These are phyloP conservation scores for Graptemys geographica DNA, from an alignment of 2,797 vertebrate genomes.

Conservation along the genomic window DNA sequence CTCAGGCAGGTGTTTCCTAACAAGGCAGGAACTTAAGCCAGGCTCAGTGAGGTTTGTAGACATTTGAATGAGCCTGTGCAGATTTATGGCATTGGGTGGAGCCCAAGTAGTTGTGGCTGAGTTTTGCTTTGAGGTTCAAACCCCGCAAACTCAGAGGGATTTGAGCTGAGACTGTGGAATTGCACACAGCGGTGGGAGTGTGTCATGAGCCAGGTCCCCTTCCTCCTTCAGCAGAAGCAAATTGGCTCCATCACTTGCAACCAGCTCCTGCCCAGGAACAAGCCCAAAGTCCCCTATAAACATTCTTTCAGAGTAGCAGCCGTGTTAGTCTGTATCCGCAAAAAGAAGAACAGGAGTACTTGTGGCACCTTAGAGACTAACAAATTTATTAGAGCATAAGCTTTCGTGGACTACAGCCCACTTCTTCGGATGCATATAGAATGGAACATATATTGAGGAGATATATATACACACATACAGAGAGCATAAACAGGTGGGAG, in stretches of 20 bases:
- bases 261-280: neutral
- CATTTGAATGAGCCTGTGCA: constrained; percentile 28
- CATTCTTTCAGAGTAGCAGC: no score
- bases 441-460: no score
- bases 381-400: no score
- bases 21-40: neutral
- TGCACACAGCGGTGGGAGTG: neutral
- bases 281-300: neutral
- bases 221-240: neutral
- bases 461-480: no score
- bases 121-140: constrained; percentile 44
- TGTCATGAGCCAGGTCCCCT: neutral
- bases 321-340: no score
- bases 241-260: neutral
- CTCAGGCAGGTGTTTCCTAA: constrained; percentile 39
- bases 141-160: neutral
- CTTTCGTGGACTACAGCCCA: no score
- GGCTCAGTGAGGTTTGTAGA: neutral
- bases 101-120: constrained; percentile 9
- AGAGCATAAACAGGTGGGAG: no score
- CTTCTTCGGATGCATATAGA: no score
- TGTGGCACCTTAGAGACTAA: no score
- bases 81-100: constrained; percentile 10
- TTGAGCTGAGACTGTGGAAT: neutral
- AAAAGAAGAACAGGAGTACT: no score